Evolutionary conservation across 2,888 invertebrate genomes (phyloP), one percentile per base, ranked within the genome.

Genomic region (Anaspis maculata): DNA sequence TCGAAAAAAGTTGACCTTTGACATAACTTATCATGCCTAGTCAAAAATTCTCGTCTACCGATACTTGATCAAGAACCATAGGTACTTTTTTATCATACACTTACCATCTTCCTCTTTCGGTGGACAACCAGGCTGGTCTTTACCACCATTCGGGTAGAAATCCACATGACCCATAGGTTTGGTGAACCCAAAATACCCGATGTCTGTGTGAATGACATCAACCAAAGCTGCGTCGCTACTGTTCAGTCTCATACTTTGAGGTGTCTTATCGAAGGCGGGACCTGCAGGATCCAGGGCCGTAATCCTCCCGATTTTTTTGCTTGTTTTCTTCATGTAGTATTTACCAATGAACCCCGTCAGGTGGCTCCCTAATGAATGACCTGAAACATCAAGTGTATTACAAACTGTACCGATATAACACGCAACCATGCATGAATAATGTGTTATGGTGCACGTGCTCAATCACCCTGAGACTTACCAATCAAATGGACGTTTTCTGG

Each of bases 131-230:
- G 83, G 83, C 51, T 85, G 85, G 1, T 77, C 67, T 21, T 47
- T 61, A 0, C 84, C 85, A 12, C 72, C 73, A 55, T 85, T 84
- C 0, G 83, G 83, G 62, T 79, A 85, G 54, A 82, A 84, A 59
- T 85, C 85, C 0, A 68, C 77, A 53, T 82, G 74, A 0, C 85
- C 85, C n/a, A 79, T 68, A 5, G 80, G 71, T 24, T 56, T 49
- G 9, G 56, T 51, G 46, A 75, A 76, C 0, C 83, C 83, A 22
- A 73, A 68, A 25, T 75, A 63, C 0, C 81, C 82, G 1, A 73
- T 74, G 47, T 78, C 77, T 1, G 81, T 81, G 51, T 86, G 85
- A 29, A 85, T 77, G 1, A 83, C 73, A 54, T 85, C 84, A 2
- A 80, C 84, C 51, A 83, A 85, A 13, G 68, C 61, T 0, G 83